Percentiles rank a stretch among this genome's conserved stretches.
phyloP scores from a whole-genome alignment of 2,113 vertebrate species.

The Suricata suricatta region DNA sequence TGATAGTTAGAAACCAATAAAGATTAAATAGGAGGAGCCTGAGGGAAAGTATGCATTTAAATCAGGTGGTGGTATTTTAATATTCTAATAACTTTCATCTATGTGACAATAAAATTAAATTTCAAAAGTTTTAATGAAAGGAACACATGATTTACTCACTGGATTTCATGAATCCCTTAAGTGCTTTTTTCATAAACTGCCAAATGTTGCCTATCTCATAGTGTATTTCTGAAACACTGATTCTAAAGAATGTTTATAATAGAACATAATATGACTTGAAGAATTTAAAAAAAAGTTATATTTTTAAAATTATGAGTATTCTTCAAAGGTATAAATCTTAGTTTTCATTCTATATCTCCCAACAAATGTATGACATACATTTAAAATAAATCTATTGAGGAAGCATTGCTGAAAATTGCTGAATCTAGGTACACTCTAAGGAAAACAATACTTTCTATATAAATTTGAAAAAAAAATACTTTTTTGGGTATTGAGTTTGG shows the following conservation, averaged over 20 bases:
- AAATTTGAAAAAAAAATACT: neutral
- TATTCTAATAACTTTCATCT: slow-evolving; percentile 53
- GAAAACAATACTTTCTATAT: neutral
- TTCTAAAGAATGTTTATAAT: slow-evolving; percentile 13
- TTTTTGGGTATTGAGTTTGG: no score
- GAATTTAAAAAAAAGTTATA: neutral
- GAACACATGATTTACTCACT: slow-evolving; percentile 39
- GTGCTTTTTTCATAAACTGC: slow-evolving; percentile 24
- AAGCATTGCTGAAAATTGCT: neutral
- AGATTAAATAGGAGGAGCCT: slow-evolving; percentile 29
- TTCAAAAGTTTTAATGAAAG: slow-evolving; percentile 68
- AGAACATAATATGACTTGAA: neutral
- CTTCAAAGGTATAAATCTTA: neutral
- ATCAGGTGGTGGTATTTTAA: slow-evolving; percentile 58
- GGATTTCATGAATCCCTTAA: slow-evolving; percentile 25
- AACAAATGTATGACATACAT: neutral
- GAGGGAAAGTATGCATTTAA: neutral
- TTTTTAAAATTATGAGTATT: neutral
- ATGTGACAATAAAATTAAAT: slow-evolving; percentile 58
- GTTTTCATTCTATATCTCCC: neutral
- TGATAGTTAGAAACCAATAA: slow-evolving; percentile 57
- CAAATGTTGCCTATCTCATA: neutral
- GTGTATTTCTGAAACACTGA: neutral
- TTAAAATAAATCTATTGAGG: neutral
- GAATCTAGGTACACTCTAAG: neutral